A percentile compares a stretch with the other conserved stretches of the same genome.
Conservation (phyloP, 2,888 invertebrate species). For the Lasioglossum pauxillum region DNA sequence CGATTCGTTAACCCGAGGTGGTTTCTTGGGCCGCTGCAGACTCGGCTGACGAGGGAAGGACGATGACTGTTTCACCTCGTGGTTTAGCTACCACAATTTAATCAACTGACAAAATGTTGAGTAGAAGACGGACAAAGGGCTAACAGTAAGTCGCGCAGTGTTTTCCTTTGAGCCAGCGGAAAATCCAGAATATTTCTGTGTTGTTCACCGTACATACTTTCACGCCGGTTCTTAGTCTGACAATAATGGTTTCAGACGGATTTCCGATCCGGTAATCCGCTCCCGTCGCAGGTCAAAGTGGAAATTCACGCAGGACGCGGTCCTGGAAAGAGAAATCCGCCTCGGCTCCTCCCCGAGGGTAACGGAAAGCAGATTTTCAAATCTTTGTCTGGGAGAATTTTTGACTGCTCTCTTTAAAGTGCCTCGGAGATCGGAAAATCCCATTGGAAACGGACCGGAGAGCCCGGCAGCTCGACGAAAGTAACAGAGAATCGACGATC, state of each 20-base stretch:
- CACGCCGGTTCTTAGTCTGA: constrained; percentile 46
- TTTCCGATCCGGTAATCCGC: constrained; percentile 55
- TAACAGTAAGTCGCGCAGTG: background rate
- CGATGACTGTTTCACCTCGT: too few species aligned
- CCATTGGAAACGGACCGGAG: constrained; percentile 35
- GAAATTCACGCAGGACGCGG: constrained; percentile 2
- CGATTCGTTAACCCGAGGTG: too few species aligned
- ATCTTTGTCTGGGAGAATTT: constrained; percentile 50
- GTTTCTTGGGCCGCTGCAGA: too few species aligned
- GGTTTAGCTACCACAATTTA: too few species aligned
- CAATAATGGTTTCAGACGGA: constrained; percentile 65
- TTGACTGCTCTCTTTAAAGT: constrained; percentile 48
- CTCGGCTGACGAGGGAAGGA: too few species aligned
- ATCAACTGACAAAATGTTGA: background rate
- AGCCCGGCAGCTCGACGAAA: background rate
- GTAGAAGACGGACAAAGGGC: background rate
- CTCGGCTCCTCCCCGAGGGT: background rate
- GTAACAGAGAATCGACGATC: constrained; percentile 22
- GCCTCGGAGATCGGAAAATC: constrained; percentile 37
- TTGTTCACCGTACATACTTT: background rate
- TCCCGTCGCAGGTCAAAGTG: constrained; percentile 59
- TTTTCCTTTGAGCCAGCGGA: background rate
- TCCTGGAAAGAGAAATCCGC: constrained; percentile 32
- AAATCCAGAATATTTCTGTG: background rate
- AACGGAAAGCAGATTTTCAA: constrained; percentile 40